These are phyloP conservation scores for Tineola bisselliella DNA, from an alignment of 2,888 invertebrate species.

Conservation along the genomic window DNA sequence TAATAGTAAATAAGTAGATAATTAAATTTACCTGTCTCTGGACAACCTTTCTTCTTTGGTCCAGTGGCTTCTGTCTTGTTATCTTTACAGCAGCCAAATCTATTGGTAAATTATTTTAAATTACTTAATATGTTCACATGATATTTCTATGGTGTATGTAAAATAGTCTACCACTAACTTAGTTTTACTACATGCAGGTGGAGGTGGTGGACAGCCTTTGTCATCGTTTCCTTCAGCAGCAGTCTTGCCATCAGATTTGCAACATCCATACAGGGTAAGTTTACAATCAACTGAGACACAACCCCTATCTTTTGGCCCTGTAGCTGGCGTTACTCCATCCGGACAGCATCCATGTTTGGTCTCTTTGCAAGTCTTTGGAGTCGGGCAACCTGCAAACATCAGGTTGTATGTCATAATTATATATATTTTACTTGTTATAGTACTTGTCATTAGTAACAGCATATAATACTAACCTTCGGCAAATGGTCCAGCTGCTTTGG, in stretches of 20 bases:
- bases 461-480: conserved; percentile 67
- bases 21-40: conserved; percentile 28
- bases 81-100: conserved; percentile 79
- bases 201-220: conserved; percentile 83
- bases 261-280: conserved; percentile 87
- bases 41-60: conserved; percentile 62
- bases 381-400: conserved; percentile 70
- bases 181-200: conserved; percentile 65
- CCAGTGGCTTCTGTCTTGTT: conserved; percentile 73
- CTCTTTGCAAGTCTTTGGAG: conserved; percentile 78
- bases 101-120: conserved; percentile 17
- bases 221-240: conserved; percentile 82
- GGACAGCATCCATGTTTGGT: conserved; percentile 83
- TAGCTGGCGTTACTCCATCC: conserved; percentile 81
- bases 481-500: conserved; percentile 83
- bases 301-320: conserved; percentile 74
- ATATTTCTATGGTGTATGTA: not conserved
- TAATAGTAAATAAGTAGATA: not conserved
- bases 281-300: conserved; percentile 80
- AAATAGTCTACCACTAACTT: conserved; percentile 36
- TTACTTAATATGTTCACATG: not conserved
- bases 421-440: too few species aligned
- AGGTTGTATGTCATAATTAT: too few species aligned
- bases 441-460: not conserved
- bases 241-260: conserved; percentile 76